These are phyloP conservation scores for Chrosomus eos DNA, from an alignment of 2,797 vertebrate species.

Conservation along the genomic window DNA sequence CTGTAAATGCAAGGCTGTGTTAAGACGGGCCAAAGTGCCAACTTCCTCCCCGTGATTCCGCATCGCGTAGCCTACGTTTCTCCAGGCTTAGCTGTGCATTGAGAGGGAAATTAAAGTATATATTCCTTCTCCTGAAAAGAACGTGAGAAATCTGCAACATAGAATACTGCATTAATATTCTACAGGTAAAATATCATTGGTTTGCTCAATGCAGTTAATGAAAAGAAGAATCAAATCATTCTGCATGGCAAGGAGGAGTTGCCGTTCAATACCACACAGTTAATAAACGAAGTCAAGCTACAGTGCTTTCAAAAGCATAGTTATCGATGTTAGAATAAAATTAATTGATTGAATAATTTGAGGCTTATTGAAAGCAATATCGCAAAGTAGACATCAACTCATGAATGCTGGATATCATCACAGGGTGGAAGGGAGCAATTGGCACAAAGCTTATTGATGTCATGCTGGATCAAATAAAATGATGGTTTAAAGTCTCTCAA, in stretches of 20 bases:
- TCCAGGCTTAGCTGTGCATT: slow-evolving; percentile 47
- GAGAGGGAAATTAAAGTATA: slow-evolving; percentile 42
- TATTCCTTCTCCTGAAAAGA: slow-evolving; percentile 48
- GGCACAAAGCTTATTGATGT: slow-evolving; percentile 45
- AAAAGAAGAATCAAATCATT: slow-evolving; percentile 40
- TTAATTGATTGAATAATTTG: slow-evolving; percentile 40
- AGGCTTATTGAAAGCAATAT: slow-evolving; percentile 37
- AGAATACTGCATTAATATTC: slow-evolving; percentile 53
- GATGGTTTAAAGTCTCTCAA: slow-evolving; percentile 13
- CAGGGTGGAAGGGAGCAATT: slow-evolving; percentile 43
- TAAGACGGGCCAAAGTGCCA: slow-evolving; percentile 35
- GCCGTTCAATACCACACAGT: slow-evolving; percentile 53
- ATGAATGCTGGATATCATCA: slow-evolving; percentile 37
- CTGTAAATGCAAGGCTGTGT: slow-evolving; percentile 19
- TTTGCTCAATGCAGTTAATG: slow-evolving; percentile 41
- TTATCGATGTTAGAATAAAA: slow-evolving; percentile 51
- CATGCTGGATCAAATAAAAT: slow-evolving; percentile 13
- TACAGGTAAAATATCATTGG: slow-evolving; percentile 39
- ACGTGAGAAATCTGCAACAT: slow-evolving; percentile 45
- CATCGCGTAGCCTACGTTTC: slow-evolving; percentile 43
- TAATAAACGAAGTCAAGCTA: slow-evolving; percentile 51
- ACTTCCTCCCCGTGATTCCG: slow-evolving; percentile 37
- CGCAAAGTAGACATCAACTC: slow-evolving; percentile 32
- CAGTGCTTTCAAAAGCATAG: slow-evolving; percentile 43
- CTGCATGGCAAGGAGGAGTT: slow-evolving; percentile 50